These are phyloP conservation scores for Yponomeuta cagnagella DNA, from an alignment of 2,888 invertebrate genomes.

Conservation along the genomic window DNA sequence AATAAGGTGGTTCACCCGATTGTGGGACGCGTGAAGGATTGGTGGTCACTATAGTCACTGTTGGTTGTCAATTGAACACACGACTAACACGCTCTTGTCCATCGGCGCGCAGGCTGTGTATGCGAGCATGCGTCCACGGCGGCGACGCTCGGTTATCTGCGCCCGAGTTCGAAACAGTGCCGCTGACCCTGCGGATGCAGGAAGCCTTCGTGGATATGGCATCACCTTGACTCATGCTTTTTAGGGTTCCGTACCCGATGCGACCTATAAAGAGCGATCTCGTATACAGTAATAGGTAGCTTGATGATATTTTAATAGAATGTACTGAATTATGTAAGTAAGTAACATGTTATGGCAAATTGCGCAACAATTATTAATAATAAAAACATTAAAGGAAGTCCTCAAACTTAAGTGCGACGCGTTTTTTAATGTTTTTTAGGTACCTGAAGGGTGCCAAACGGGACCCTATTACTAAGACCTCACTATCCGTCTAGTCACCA, in stretches of 20 bases:
- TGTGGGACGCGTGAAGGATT: not conserved
- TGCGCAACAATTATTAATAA: no score
- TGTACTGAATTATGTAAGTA: no score
- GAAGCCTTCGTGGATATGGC: constrained; percentile 28
- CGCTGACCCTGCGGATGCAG: constrained; percentile 51
- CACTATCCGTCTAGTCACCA: no score
- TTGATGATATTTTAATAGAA: no score
- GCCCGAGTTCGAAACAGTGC: constrained; percentile 20
- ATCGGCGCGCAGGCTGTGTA: not conserved
- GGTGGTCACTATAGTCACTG: not conserved
- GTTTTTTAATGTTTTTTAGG: no score
- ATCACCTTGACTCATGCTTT: not conserved
- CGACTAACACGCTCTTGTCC: not conserved
- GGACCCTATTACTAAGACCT: no score
- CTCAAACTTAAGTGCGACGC: no score
- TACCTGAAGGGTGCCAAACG: no score
- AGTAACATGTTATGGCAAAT: no score
- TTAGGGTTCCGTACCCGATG: not conserved
- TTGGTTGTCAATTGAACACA: not conserved
- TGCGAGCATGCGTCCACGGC: not conserved
- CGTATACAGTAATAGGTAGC: no score
- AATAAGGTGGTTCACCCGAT: constrained; percentile 11
- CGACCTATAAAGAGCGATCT: no score
- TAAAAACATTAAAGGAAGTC: no score
- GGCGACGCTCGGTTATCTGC: not conserved